Percentiles rank a stretch among this genome's conserved stretches.
These are phyloP conservation scores for Fregata magnificens DNA, from an alignment of 2,113 vertebrate genomes.

Conservation along the genomic window DNA sequence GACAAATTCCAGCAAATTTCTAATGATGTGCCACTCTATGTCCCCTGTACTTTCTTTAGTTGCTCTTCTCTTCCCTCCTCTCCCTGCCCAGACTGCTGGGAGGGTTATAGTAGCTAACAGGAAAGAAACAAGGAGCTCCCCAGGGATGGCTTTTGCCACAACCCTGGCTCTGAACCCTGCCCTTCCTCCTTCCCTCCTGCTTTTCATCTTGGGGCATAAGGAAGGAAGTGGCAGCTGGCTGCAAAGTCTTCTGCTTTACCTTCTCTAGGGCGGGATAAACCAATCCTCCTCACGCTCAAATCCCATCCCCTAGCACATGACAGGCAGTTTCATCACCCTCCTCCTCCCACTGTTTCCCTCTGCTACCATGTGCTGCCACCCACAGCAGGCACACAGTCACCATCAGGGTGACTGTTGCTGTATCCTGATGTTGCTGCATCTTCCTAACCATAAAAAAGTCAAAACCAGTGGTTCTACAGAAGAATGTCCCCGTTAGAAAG, in stretches of 20 bases:
- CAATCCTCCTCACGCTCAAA: not conserved
- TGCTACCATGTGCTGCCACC: not conserved
- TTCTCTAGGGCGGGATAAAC: not conserved
- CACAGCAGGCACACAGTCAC: not conserved
- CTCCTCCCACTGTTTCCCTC: not conserved
- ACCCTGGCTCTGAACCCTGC: not conserved
- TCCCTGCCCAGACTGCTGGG: not conserved
- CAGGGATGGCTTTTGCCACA: fast-evolving
- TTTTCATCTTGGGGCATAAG: not conserved
- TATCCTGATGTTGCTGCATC: not conserved
- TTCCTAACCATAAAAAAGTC: not conserved
- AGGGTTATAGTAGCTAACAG: not conserved
- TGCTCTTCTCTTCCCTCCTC: not conserved
- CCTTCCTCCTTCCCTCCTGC: not conserved
- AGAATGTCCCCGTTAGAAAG: not conserved
- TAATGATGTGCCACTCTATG: not conserved
- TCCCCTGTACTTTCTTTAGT: not conserved
- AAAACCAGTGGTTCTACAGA: not conserved
- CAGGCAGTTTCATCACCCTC: not conserved
- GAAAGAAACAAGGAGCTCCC: not conserved
- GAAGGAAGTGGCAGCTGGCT: not conserved
- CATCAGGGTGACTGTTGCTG: not conserved
- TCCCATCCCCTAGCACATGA: fast-evolving
- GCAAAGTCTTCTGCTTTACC: not conserved
- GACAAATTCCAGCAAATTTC: not conserved